These are phyloP conservation scores for Dipodomys stephensi DNA, from an alignment of 2,113 vertebrate genomes.

Conservation along the genomic window DNA sequence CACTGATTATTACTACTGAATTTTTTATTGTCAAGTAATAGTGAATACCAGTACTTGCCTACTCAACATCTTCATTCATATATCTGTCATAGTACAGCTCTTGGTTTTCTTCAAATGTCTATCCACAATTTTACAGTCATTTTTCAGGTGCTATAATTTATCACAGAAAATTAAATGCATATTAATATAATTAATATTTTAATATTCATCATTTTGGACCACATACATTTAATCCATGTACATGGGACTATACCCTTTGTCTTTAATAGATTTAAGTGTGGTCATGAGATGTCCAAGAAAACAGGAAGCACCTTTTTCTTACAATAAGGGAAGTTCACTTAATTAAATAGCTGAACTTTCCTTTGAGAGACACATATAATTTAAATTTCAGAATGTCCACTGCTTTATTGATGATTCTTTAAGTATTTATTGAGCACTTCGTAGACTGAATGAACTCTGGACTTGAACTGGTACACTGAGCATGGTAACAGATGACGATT, in stretches of 20 bases:
- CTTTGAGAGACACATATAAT: constrained; percentile 16
- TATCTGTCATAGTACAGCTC: not conserved
- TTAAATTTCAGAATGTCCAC: not conserved
- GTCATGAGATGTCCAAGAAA: not conserved
- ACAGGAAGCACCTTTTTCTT: not conserved
- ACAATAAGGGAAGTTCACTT: not conserved
- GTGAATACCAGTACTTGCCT: not conserved
- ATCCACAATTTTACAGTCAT: not conserved
- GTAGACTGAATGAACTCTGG: not conserved
- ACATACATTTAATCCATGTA: not conserved
- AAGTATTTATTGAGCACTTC: constrained; percentile 32
- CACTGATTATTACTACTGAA: not conserved
- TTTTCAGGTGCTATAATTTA: not conserved
- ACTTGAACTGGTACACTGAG: not conserved
- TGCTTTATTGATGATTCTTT: not conserved
- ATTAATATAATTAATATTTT: not conserved
- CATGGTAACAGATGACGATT: not conserved
- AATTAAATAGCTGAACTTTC: not conserved
- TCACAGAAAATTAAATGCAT: constrained; percentile 8
- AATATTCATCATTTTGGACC: too few relatives aligned
- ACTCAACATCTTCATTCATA: not conserved
- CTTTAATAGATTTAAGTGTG: not conserved
- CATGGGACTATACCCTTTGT: not conserved
- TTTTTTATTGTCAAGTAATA: not conserved
- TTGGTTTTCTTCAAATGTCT: not conserved